These are phyloP conservation scores for Corella eumyota DNA, from an alignment of 23 tunicate species.

Conservation along the genomic window DNA sequence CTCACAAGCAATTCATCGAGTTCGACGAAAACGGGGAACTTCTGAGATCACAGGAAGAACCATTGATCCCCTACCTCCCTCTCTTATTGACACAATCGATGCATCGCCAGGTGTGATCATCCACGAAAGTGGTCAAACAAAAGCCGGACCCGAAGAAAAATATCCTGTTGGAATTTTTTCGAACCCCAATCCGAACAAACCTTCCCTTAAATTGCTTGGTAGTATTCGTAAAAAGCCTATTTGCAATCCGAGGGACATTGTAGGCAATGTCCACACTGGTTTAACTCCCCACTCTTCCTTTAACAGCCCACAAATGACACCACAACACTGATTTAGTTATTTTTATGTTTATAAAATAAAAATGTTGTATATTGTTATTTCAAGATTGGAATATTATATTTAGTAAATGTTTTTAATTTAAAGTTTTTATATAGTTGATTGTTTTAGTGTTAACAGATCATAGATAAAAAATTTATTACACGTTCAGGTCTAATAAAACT, in stretches of 20 bases:
- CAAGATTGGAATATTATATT: no score
- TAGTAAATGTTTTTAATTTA: no score
- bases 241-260: slow-evolving; percentile 19
- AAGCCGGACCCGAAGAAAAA: slow-evolving; percentile 46
- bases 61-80: slow-evolving; percentile 74
- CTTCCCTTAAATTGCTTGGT: slow-evolving; percentile 18
- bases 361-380: no score
- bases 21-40: no score
- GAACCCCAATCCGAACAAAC: slow-evolving; percentile 3
- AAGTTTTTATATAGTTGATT: no score
- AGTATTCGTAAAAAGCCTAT: slow-evolving; percentile 8
- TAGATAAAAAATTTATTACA: no score
- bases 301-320: no score
- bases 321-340: no score
- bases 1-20: background rate
- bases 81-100: slow-evolving; percentile 82
- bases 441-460: no score
- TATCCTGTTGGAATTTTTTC: slow-evolving; percentile 9
- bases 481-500: no score
- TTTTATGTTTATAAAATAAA: no score
- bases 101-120: slow-evolving; percentile 89
- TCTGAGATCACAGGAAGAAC: slow-evolving; percentile 14
- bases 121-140: slow-evolving; percentile 59
- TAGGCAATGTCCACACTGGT: slow-evolving; percentile 5
- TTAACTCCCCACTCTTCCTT: no score